A percentile compares a stretch with the other conserved stretches of the same genome.
Conservation (phyloP, 2,888 invertebrate species). For the Mallateleia sp. region DNA sequence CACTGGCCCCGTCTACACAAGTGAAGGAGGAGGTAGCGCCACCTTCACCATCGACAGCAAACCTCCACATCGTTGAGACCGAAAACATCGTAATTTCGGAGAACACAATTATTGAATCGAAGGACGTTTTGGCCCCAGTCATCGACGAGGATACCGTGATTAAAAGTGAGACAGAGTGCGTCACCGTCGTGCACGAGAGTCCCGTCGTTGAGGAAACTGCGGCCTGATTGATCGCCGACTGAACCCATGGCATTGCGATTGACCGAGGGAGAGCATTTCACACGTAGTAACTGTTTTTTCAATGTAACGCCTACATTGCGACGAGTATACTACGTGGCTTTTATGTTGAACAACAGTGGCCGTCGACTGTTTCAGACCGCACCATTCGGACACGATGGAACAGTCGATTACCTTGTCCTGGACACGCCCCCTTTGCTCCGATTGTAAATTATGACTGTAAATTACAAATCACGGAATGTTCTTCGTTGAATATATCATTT, state of each 20-base stretch:
- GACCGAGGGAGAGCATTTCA: constrained; percentile 46
- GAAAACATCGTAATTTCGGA: not conserved
- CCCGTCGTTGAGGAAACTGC: constrained; percentile 87
- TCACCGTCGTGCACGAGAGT: constrained; percentile 82
- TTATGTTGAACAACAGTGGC: not conserved
- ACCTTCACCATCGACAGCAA: not conserved
- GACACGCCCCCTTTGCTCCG: too few relatives aligned
- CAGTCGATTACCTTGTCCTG: too few relatives aligned
- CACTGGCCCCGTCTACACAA: not conserved
- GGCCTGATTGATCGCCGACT: constrained; percentile 83
- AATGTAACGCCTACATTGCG: not conserved
- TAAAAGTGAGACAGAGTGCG: constrained; percentile 81
- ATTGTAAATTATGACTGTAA: too few relatives aligned
- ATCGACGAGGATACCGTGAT: constrained; percentile 47
- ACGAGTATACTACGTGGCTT: constrained; percentile 4
- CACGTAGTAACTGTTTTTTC: constrained; percentile 52
- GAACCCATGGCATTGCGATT: constrained; percentile 46
- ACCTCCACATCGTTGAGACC: not conserved
- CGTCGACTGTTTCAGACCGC: not conserved
- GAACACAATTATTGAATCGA: too few relatives aligned
- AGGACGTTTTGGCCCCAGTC: too few relatives aligned
- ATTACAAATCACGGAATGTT: not conserved
- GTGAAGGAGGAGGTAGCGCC: not conserved
- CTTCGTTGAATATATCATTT: not conserved
- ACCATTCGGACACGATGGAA: too few relatives aligned